These are phyloP conservation scores for Elaphurus davidianus DNA, from an alignment of 2,113 vertebrate genomes.

Conservation along the genomic window DNA sequence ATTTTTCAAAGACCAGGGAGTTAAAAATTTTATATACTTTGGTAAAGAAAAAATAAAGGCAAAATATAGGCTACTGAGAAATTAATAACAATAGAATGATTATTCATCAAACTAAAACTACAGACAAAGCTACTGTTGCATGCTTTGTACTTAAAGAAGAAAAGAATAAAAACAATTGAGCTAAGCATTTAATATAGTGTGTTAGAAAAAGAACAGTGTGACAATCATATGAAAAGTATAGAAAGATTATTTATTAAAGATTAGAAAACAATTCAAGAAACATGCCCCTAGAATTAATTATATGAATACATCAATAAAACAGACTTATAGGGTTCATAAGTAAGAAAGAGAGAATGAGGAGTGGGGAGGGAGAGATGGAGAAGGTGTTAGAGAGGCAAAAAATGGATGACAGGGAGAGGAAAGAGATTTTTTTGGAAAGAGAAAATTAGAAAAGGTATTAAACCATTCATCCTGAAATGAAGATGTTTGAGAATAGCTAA, in stretches of 20 bases:
- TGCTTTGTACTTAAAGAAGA: not conserved
- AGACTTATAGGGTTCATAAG: not conserved
- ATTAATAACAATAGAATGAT: not conserved
- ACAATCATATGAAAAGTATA: not conserved
- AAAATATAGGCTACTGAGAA: not conserved
- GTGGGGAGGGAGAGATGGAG: not conserved
- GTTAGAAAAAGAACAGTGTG: not conserved
- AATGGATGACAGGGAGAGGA: not conserved
- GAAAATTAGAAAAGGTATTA: not conserved
- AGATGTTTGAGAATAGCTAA: not conserved
- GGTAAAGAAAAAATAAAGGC: not conserved
- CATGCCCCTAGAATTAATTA: not conserved
- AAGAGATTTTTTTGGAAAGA: not conserved
- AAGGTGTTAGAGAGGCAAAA: not conserved
- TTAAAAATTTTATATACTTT: not conserved
- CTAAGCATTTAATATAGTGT: not conserved
- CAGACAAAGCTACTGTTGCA: not conserved
- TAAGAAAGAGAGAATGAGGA: not conserved
- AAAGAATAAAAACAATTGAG: not conserved
- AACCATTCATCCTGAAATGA: not conserved
- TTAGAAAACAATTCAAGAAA: conserved; percentile 1
- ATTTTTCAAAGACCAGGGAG: not conserved
- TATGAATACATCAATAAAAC: not conserved
- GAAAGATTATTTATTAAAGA: not conserved
- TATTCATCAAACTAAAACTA: not conserved